Evolutionary conservation across 2,113 vertebrate genomes (phyloP).

Genomic region (Scomber japonicus): DNA sequence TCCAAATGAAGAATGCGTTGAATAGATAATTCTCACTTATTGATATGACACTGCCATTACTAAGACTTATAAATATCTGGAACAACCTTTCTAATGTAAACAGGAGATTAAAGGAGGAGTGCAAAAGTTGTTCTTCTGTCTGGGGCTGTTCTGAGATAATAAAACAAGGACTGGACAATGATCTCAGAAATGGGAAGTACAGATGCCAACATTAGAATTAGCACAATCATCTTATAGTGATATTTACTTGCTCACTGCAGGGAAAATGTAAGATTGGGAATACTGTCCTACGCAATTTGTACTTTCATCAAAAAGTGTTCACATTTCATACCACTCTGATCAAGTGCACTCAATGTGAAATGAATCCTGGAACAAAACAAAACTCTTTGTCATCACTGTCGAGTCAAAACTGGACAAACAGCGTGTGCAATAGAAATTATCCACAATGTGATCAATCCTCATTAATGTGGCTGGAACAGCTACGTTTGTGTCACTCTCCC

Average conservation of each 20-base stretch:
- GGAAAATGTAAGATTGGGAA: conserved; percentile 32
- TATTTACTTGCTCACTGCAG: conserved; percentile 22
- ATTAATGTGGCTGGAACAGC: conserved; percentile 24
- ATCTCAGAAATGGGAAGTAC: conserved; percentile 17
- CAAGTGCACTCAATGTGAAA: neutral
- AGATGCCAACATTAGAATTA: conserved; percentile 28
- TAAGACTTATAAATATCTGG: neutral
- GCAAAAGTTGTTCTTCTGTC: neutral
- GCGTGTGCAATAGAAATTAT: conserved; percentile 51
- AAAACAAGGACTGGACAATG: conserved; percentile 24
- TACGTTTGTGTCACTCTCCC: conserved; percentile 29
- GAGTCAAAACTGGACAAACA: conserved; percentile 42
- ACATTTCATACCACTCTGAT: conserved; percentile 31
- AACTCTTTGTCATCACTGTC: conserved; percentile 22
- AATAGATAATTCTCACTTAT: neutral
- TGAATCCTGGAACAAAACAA: conserved; percentile 21
- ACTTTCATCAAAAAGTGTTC: conserved; percentile 45
- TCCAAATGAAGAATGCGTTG: neutral
- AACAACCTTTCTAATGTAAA: conserved; percentile 6
- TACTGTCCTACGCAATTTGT: conserved; percentile 31
- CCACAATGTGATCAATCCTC: conserved; percentile 23
- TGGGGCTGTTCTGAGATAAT: neutral
- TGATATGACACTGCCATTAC: neutral
- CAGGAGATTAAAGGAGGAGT: neutral
- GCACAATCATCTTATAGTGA: conserved; percentile 10